Percentiles rank a stretch among this genome's conserved stretches.
Evolutionary conservation across 2,797 vertebrate species (phyloP).

Genomic region (Columba guinea): DNA sequence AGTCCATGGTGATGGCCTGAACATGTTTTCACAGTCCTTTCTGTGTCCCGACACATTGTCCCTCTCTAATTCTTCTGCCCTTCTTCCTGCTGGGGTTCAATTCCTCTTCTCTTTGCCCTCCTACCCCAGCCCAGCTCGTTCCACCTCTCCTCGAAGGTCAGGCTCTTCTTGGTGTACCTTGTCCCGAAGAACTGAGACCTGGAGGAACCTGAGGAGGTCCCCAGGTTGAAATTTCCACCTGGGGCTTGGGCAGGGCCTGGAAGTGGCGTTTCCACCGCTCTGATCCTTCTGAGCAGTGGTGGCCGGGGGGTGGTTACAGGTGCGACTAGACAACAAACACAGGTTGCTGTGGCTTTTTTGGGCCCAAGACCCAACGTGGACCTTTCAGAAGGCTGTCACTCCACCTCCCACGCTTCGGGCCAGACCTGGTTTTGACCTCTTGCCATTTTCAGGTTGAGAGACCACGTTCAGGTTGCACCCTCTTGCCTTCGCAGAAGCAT

Average conservation of each 20-base stretch:
- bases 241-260: neutral
- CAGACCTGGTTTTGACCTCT: neutral
- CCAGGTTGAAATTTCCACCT: neutral
- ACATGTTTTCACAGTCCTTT: neutral
- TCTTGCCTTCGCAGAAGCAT: neutral
- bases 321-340: neutral
- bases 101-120: neutral
- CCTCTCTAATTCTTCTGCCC: neutral
- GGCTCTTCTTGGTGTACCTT: neutral
- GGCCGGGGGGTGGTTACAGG: neutral
- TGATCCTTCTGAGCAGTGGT: neutral
- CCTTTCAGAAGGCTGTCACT: neutral
- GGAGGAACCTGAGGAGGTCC: neutral
- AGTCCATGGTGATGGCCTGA: neutral
- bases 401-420: neutral
- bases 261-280: neutral
- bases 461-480: neutral
- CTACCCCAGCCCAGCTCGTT: neutral
- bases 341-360: neutral
- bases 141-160: neutral
- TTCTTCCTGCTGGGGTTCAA: neutral
- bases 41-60: neutral
- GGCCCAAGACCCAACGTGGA: neutral
- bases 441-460: neutral
- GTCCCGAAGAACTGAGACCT: neutral